Conservation (phyloP, 1,140 invertebrate species). For the Diplogasteroides magnus region DNA sequence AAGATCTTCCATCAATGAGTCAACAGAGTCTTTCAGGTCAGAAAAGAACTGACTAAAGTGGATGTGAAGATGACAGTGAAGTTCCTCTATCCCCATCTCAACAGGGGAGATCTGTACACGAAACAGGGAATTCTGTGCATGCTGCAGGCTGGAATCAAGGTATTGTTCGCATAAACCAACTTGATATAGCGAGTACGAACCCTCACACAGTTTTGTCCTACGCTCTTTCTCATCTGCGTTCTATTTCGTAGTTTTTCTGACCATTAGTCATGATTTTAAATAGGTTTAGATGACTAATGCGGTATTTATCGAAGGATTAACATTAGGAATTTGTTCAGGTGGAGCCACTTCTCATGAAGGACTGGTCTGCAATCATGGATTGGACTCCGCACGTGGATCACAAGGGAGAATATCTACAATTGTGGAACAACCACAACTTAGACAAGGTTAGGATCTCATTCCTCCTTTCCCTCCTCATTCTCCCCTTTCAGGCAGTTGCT, state of each 20-base stretch:
- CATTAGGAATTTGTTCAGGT: too few relatives aligned
- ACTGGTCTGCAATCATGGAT: conserved; percentile 55
- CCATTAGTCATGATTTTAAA: too few relatives aligned
- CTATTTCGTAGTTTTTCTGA: too few relatives aligned
- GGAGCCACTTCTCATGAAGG: conserved; percentile 50
- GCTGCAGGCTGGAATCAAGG: conserved; percentile 55
- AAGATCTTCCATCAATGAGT: conserved; percentile 2
- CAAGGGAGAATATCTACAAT: conserved; percentile 53
- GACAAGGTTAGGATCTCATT: conserved; percentile 35
- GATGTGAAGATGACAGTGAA: conserved; percentile 53
- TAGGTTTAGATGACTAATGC: too few relatives aligned
- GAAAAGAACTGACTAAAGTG: conserved; percentile 54
- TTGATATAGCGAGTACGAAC: too few relatives aligned
- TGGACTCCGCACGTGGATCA: conserved; percentile 54
- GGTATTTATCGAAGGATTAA: too few relatives aligned
- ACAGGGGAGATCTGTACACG: conserved; percentile 53
- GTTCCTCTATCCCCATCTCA: conserved; percentile 53
- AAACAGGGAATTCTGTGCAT: conserved; percentile 55
- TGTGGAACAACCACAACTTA: conserved; percentile 54
- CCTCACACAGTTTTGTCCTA: too few relatives aligned
- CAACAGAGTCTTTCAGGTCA: conserved; percentile 16
- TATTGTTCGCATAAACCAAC: conserved; percentile 15
- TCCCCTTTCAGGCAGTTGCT: conserved; percentile 37
- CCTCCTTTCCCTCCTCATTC: not conserved
- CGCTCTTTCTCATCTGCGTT: too few relatives aligned